Percentiles rank a stretch among this genome's conserved stretches.
Evolutionary conservation across 2,113 vertebrate genomes (phyloP).

Genomic region (Ciconia boyciana): DNA sequence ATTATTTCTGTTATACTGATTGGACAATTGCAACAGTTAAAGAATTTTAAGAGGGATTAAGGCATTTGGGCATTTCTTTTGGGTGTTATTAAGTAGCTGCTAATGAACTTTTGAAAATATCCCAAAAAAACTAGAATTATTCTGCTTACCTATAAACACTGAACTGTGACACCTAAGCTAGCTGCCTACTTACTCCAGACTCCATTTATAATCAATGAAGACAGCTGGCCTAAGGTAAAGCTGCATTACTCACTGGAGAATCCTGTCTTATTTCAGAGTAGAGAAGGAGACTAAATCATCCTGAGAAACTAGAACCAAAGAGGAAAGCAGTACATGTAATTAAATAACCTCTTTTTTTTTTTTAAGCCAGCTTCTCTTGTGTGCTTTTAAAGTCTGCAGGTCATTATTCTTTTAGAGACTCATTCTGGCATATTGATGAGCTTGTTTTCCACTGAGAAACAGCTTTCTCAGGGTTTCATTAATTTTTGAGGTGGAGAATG

Average conservation of each 20-base stretch:
- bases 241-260: not conserved
- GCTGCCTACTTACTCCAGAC: not conserved
- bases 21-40: not conserved
- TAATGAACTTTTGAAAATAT: not conserved
- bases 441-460: not conserved
- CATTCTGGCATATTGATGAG: not conserved
- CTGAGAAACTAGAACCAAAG: not conserved
- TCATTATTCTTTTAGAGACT: not conserved
- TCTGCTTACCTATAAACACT: not conserved
- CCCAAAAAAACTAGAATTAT: not conserved
- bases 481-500: not conserved
- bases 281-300: not conserved
- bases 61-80: not conserved
- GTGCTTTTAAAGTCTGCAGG: not conserved
- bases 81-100: not conserved
- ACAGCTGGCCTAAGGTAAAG: not conserved
- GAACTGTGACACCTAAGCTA: not conserved
- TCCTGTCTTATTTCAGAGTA: not conserved
- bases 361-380: not conserved
- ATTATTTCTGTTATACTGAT: not conserved
- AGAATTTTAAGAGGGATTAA: not conserved
- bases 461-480: not conserved
- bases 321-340: not conserved
- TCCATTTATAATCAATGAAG: not conserved
- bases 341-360: not conserved